Conservation (phyloP, 2,888 invertebrate species). For the Scelioninae gen. 1 region DNA sequence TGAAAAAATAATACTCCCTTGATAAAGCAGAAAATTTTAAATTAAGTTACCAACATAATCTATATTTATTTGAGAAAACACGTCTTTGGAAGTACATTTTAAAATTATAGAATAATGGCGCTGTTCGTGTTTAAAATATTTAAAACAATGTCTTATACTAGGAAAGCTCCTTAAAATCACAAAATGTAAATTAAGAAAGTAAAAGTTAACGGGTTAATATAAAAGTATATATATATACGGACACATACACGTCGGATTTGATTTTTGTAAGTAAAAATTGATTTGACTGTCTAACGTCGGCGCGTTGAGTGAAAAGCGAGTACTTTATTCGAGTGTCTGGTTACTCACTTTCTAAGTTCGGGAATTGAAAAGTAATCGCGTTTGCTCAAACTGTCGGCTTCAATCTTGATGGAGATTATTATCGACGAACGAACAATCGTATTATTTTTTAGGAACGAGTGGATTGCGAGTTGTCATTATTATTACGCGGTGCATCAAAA, state of each 20-base stretch:
- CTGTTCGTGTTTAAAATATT: no score
- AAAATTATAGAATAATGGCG: no score
- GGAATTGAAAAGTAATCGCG: conserved; percentile 19
- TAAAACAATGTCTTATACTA: no score
- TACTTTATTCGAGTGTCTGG: conserved; percentile 32
- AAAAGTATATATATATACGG: background rate
- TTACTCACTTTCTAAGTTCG: conserved; percentile 3
- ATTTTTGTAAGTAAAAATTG: conserved; percentile 4
- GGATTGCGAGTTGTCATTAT: conserved; percentile 61
- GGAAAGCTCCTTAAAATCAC: no score
- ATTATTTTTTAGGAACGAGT: conserved; percentile 56
- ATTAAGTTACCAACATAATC: no score
- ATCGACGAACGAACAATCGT: conserved; percentile 37
- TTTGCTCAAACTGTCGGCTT: conserved; percentile 37
- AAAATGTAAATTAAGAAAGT: no score
- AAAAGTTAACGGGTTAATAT: conserved; percentile 31
- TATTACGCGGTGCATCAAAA: conserved; percentile 46
- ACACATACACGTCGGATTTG: conserved; percentile 14
- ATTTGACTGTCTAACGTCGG: conserved; percentile 8
- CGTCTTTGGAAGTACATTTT: no score
- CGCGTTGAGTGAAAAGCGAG: conserved; percentile 23
- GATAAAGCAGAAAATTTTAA: no score
- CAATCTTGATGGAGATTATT: conserved; percentile 19
- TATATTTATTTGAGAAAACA: no score
- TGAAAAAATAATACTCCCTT: no score